phyloP scores from a whole-genome alignment of 1,140 invertebrate genomes.

The Goniozus legneri region DNA sequence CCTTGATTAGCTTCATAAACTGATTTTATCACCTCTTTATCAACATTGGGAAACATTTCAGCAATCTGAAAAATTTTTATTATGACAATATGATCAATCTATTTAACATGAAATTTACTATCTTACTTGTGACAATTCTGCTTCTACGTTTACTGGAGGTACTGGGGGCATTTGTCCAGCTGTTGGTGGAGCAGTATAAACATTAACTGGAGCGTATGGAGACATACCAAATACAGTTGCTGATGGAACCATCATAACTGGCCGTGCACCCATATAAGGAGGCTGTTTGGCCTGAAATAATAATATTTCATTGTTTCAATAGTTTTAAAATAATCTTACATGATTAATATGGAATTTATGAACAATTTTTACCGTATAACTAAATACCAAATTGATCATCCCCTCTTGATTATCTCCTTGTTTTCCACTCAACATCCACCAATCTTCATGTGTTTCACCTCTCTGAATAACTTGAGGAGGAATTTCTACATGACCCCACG shows the following conservation, averaged over 20 bases:
- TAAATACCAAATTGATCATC: constrained; percentile 73
- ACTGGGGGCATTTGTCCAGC: constrained; percentile 36
- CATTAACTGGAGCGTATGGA: constrained; percentile 48
- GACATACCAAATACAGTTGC: constrained; percentile 45
- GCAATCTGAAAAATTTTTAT: constrained; percentile 64
- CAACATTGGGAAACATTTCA: constrained; percentile 96
- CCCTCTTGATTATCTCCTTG: constrained; percentile 93
- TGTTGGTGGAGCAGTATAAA: constrained; percentile 46
- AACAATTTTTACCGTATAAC: constrained; percentile 67
- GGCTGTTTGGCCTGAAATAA: constrained; percentile 27
- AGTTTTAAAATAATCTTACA: constrained; percentile 5
- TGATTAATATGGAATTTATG: constrained; percentile 1
- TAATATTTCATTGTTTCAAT: constrained; percentile 4
- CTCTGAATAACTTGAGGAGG: constrained; percentile 72
- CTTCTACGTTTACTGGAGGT: constrained; percentile 56
- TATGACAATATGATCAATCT: constrained; percentile 3
- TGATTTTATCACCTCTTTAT: constrained; percentile 86
- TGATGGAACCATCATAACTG: constrained; percentile 65
- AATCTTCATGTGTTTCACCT: constrained; percentile 89
- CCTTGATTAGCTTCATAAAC: constrained; percentile 86
- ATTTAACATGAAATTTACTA: constrained; percentile 5
- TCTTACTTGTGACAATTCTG: constrained; percentile 73
- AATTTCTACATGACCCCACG: constrained; percentile 85
- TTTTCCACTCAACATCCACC: constrained; percentile 87
- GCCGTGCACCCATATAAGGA: constrained; percentile 41